Base-by-base conservation (phyloP, 2,888 invertebrate genomes). In the Macrophya alboannulata region DNA sequence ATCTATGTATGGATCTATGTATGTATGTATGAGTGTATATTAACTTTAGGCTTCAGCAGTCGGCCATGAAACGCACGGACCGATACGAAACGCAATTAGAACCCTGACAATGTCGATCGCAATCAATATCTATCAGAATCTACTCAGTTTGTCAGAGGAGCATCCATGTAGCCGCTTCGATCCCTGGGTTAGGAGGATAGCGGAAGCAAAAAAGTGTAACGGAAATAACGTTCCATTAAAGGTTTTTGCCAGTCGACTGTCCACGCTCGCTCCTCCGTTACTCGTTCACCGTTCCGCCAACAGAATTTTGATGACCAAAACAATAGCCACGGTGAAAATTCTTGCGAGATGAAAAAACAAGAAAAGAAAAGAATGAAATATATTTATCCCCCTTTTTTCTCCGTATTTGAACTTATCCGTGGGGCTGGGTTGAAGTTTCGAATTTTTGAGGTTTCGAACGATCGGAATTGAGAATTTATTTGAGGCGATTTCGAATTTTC, bases 221-320 rank as follows among this genome's bases (percentile, higher is more conserved):
- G 81, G 81, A 81, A 81, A 81, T 81, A 81, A 81, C 81, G 81
- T 81, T 81, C 81, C 81, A 81, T 81, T 81, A 81, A 81, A 81
- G 81, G 62, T 81, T 81, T 81, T 81, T 81, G 81, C 81, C 79
- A 40, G 59, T 81, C 81, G 81, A 59, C 81, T 81, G 81, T 81
- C 81, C 81, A 81, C 81, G 81, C 62, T 31, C 9, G 37, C 8
- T 40, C 59, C 62, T 81, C 62, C 59, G 51, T n/a, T 62, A n/a
- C 17, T 62, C 62, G n/a, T 55, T 55, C 48, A n/a, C 62, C 43
- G 40, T 59, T 81, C 40, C 40, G 40, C 62, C 40, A 17, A n/a
- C 62, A 62, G 81, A 81, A 81, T 81, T 81, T 81, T 62, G 59
- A 81, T 81, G 31, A 62, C 81, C 62, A 21, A 81, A 81, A 81